Evolutionary conservation across 2,888 invertebrate genomes (phyloP), one percentile per base, ranked within the genome.

Genomic region (Ametastegia equiseti): DNA sequence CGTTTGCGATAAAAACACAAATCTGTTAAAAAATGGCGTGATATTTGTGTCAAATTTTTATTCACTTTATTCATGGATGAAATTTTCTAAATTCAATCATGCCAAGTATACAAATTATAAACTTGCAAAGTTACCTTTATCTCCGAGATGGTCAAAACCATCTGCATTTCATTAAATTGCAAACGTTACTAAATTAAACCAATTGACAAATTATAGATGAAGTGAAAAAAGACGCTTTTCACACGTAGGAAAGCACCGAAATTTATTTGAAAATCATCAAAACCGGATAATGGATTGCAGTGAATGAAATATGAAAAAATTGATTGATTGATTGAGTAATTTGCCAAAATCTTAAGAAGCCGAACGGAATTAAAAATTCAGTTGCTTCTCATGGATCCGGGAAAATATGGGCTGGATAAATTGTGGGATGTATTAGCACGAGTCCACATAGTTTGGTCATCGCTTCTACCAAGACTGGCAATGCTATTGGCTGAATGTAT

Each of bases 401-500:
- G 11, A 13, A 30, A 60, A 60, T 30, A 15, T 60, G 60, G 60
- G 13, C 5, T 30, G 15, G 30, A 60, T 4, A 60, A 6, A 60
- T 30, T 60, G 0, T 30, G 30, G 30, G 30, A 11, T 15, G 15
- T 30, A 30, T 60, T 60, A 60, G 15, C 60, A 30, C 60, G 60
- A 15, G 5, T 60, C 15, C 60, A 60, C 15, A 3, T 60, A 27
- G 60, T 60, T 60, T 60, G 60, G 60, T 60, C 60, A 23, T 60
- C 60, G 30, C 27, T 60, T 30, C 30, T 60, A 0, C 60, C 60
- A 60, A 60, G 60, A 30, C 15, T 60, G 30, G 30, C 60, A 60
- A 60, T 60, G 60, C 15, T 30, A 30, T 30, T 60, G 5, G 60
- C 60, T 30, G 60, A 60, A 60, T 60, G 60, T 60, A 60, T 60